Base-by-base conservation (phyloP, 2,113 vertebrate species). In the Crotophaga sulcirostris region DNA sequence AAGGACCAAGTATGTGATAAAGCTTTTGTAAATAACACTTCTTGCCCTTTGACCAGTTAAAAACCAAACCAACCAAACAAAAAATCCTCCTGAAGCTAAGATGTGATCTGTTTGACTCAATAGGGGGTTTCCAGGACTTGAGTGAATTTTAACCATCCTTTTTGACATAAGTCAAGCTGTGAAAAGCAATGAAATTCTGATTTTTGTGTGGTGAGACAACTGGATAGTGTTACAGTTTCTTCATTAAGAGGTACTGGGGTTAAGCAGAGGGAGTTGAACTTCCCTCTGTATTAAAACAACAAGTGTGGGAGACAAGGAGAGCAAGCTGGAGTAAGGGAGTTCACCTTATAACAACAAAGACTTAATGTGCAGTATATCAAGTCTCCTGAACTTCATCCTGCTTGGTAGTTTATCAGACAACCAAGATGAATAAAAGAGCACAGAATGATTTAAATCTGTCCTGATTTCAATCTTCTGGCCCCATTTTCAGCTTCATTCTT, bases 211-310 rank as follows among this genome's bases (percentile, higher is more conserved):
- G 93, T 84, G 91, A 95, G 96, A 97, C 0, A 59, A 96, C 97
- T 97, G 97, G 97, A 96, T 97, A 98, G 95, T 97, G 97, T 98
- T 97, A 97, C 94, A 56, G 52, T 87, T 96, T 89, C 82, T 95
- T 98, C 96, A 97, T 97, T 97, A 98, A 93, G 92, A 96, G 72
- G 92, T 45, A 94, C 80, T 83, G 94, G 88, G 96, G 92, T 94
- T 96, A 95, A 96, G 84, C 66, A 90, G 85, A 56, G 93, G 96
- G 96, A 97, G 97, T 91, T 97, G 95, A 97, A 93, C 95, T 96
- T 95, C 97, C 83, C 95, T 96, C 92, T 96, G 87, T 96, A 97
- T 97, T 97, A 97, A 97, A 98, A 97, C 94, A 97, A 97, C 93
- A 96, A 97, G 90, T 86, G 95, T 97, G 97, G 94, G 95, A 97